Evolutionary conservation across 2,797 vertebrate species (phyloP), one percentile per base, ranked within the genome.

Genomic region (Muraenolepis orangiensis): DNA sequence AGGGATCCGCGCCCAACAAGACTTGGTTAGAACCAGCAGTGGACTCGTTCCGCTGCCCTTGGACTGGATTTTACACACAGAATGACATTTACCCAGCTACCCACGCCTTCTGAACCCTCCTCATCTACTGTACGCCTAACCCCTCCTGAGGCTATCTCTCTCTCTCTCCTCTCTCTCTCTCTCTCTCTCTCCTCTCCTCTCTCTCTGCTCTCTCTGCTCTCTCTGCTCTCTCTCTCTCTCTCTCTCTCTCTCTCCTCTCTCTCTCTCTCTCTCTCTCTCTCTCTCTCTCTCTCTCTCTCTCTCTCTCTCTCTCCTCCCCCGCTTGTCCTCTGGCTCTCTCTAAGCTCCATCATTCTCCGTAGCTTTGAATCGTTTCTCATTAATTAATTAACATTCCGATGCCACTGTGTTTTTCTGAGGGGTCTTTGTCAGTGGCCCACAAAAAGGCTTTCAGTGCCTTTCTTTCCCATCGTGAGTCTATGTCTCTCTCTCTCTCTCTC

Each of bases 341-440:
- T 64, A 61, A n/a, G 84, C 83, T 85, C 83, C 77, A 78, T 83
- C 42, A 81, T 87, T 85, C 85, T 88, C 84, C 84, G 82, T 80
- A 78, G 87, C 85, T 90, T n/a, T 91, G 89, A 90, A 92, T 92
- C 89, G 89, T 91, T 91, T 86, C 88, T 92, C 91, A 91, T 93
- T 93, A 91, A 93, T 93, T 94, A 91, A 93, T 94, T 93, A 93
- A 92, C 90, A 93, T 94, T 93, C 91, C 90, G 89, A 82, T 87
- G 88, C 86, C 86, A 84, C 87, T 89, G 85, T 90, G 90, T 92
- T 91, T n/a, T 91, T 93, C 90, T 91, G 90, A 92, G 91, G 88
- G 88, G 80, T 78, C 91, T 92, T 93, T 92, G 91, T 93, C 91
- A 88, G 40, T 82, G 78, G 77, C 82, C 85, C 81, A 89, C 87